phyloP scores from a whole-genome alignment of 2,113 vertebrate genomes.

The Rhinopithecus roxellana region DNA sequence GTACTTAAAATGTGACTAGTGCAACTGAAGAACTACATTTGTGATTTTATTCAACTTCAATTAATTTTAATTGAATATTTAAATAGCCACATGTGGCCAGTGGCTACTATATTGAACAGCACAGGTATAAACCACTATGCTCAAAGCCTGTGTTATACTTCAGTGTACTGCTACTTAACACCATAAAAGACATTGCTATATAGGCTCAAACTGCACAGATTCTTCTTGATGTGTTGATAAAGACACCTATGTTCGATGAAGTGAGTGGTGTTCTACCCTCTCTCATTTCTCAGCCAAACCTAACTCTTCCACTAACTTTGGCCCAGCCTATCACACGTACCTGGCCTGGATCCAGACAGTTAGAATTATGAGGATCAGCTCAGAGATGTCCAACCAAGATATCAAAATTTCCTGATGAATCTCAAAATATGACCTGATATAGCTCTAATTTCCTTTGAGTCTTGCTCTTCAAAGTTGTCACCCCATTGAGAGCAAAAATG shows the following conservation, averaged over 20 bases:
- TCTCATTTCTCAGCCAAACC: neutral
- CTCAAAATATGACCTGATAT: neutral
- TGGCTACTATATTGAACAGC: neutral
- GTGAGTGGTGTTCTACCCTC: neutral
- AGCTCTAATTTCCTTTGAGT: neutral
- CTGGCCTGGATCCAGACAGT: neutral
- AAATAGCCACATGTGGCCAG: neutral
- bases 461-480: neutral
- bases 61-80: constrained; percentile 3
- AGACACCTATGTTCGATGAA: neutral
- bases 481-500: neutral
- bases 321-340: neutral
- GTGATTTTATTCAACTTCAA: neutral
- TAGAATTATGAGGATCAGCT: neutral
- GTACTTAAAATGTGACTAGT: neutral
- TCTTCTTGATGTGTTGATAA: neutral
- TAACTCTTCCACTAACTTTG: neutral
- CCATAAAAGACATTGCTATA: neutral
- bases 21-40: neutral
- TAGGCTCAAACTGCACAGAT: neutral
- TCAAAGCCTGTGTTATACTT: neutral
- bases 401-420: neutral
- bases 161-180: neutral
- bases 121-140: neutral
- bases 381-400: neutral